A percentile compares a stretch with the other conserved stretches of the same genome.
These are phyloP conservation scores for Apteryx owenii DNA, from an alignment of 2,113 vertebrate genomes.

Conservation along the genomic window DNA sequence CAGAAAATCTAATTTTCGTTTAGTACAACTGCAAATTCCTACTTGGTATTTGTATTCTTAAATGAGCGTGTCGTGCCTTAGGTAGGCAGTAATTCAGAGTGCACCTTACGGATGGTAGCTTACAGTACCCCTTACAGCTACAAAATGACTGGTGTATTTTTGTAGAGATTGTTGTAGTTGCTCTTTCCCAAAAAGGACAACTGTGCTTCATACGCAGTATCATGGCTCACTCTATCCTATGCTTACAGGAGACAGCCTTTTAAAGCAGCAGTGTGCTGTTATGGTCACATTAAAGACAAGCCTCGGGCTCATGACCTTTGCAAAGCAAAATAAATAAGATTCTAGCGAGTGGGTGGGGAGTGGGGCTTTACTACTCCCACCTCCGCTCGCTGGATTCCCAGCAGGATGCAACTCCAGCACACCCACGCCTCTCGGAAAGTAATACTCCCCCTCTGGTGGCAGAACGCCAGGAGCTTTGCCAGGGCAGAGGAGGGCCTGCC, in stretches of 20 bases:
- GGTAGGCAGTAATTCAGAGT: not conserved
- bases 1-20: accelerated
- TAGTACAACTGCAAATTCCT: not conserved
- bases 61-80: accelerated
- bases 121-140: accelerated
- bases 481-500: not conserved
- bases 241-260: not conserved
- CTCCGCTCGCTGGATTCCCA: not conserved
- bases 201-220: accelerated
- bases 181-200: not conserved
- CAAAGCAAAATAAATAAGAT: not conserved
- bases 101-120: not conserved
- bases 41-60: not conserved
- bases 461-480: not conserved
- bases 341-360: not conserved
- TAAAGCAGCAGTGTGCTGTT: not conserved
- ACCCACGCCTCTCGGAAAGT: not conserved
- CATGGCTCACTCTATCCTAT: accelerated
- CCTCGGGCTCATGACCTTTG: not conserved
- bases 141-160: not conserved
- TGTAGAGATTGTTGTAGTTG: not conserved
- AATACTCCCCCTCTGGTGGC: not conserved
- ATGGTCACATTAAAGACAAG: accelerated
- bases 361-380: not conserved
- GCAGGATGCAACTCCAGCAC: not conserved